Conservation (phyloP, 2,888 invertebrate genomes). For the Phengaris arion region DNA sequence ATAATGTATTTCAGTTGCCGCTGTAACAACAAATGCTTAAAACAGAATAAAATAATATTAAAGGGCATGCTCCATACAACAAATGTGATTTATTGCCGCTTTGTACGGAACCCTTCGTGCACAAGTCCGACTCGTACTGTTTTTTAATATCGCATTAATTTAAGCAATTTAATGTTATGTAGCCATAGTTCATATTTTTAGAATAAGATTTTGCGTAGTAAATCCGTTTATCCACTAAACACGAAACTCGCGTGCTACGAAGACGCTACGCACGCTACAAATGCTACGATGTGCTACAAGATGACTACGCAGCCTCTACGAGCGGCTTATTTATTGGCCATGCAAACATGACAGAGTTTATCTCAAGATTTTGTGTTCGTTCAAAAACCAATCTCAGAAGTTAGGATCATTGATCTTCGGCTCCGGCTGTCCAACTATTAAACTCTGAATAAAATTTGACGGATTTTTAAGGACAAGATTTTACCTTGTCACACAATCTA, state of each 20-base stretch:
- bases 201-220: too few species aligned
- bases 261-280: neutral
- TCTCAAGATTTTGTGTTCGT: neutral
- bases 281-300: neutral
- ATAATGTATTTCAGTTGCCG: too few species aligned
- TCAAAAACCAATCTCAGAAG: constrained; percentile 11
- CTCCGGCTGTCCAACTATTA: neutral
- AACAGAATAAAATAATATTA: too few species aligned
- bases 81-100: too few species aligned
- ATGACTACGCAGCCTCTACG: neutral
- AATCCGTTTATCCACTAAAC: neutral
- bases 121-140: too few species aligned
- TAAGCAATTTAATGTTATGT: too few species aligned
- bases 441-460: neutral
- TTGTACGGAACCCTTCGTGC: too few species aligned
- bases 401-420: constrained; percentile 6
- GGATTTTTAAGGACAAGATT: constrained; percentile 2
- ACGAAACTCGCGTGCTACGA: neutral
- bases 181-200: too few species aligned
- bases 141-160: too few species aligned
- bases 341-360: neutral
- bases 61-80: too few species aligned
- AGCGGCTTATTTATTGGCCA: neutral
- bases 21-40: too few species aligned
- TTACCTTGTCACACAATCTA: neutral